Conservation (phyloP, 2,888 invertebrate genomes). For the Eustalomyia histrio region DNA sequence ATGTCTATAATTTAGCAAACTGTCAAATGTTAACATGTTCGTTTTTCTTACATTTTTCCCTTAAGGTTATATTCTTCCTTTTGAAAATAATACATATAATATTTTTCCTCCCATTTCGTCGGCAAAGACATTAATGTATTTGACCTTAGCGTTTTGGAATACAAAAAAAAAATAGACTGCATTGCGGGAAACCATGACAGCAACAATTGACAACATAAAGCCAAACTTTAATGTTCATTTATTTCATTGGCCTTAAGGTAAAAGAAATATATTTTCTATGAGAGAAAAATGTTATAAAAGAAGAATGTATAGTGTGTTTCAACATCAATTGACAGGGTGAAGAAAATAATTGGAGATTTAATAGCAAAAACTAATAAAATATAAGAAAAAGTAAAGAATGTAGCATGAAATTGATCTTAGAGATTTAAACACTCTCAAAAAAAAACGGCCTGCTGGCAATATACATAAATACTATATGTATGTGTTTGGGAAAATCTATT, state of each 20-base stretch:
- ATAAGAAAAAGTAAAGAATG: neutral
- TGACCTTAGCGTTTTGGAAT: conserved; percentile 52
- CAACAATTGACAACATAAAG: conserved; percentile 61
- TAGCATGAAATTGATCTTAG: too few relatives aligned
- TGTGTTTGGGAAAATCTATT: too few relatives aligned
- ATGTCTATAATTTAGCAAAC: conserved; percentile 58
- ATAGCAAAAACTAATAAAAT: too few relatives aligned
- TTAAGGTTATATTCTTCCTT: neutral
- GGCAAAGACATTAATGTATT: conserved; percentile 49
- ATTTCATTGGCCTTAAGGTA: conserved; percentile 40
- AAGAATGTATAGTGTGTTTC: neutral
- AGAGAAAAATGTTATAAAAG: neutral
- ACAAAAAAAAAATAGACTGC: conserved; percentile 59
- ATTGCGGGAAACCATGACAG: conserved; percentile 59
- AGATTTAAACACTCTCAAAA: too few relatives aligned
- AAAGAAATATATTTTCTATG: neutral
- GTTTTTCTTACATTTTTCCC: neutral
- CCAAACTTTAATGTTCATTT: conserved; percentile 32
- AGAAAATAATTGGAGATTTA: neutral
- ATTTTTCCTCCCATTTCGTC: neutral
- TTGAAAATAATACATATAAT: conserved; percentile 34
- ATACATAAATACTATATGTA: too few relatives aligned
- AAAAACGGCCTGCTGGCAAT: too few relatives aligned
- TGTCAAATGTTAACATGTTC: conserved; percentile 55
- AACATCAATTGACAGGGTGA: conserved; percentile 44